A percentile compares a stretch with the other conserved stretches of the same genome.
These are phyloP conservation scores for Patella ulyssiponensis DNA, from an alignment of 2,888 invertebrate genomes.

Conservation along the genomic window DNA sequence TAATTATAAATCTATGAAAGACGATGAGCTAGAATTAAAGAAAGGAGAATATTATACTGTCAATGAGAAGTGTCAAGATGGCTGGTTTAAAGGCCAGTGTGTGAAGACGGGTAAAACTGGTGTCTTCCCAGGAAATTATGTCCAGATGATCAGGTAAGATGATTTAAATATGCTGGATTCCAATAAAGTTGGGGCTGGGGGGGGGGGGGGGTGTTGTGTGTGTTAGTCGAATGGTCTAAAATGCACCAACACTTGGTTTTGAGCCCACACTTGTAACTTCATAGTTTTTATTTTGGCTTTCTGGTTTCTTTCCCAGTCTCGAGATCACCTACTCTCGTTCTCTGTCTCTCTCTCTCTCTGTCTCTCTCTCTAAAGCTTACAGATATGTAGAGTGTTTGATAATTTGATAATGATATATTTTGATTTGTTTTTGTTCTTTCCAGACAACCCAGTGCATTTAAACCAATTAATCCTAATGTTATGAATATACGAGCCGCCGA, in stretches of 20 bases:
- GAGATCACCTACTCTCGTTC: too few species aligned
- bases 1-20: constrained; percentile 96
- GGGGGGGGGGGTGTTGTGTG: too few species aligned
- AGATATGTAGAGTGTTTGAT: too few species aligned
- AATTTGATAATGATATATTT: too few species aligned
- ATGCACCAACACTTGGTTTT: too few species aligned
- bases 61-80: constrained; percentile 97
- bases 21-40: constrained; percentile 92
- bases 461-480: constrained; percentile 46
- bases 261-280: too few species aligned
- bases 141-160: constrained; percentile 75
- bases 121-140: constrained; percentile 98
- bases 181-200: too few species aligned
- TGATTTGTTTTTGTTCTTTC: constrained; percentile 6
- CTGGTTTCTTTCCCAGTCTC: too few species aligned
- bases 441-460: constrained; percentile 50
- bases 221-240: too few species aligned
- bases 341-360: too few species aligned
- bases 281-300: too few species aligned
- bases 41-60: constrained; percentile 94
- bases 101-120: constrained; percentile 82
- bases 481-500: constrained; percentile 45
- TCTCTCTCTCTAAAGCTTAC: too few species aligned
- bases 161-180: background rate
- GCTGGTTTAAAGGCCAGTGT: constrained; percentile 98